Base-by-base conservation (phyloP, 2,888 invertebrate species). In the Paralinhomoeus sp. region DNA sequence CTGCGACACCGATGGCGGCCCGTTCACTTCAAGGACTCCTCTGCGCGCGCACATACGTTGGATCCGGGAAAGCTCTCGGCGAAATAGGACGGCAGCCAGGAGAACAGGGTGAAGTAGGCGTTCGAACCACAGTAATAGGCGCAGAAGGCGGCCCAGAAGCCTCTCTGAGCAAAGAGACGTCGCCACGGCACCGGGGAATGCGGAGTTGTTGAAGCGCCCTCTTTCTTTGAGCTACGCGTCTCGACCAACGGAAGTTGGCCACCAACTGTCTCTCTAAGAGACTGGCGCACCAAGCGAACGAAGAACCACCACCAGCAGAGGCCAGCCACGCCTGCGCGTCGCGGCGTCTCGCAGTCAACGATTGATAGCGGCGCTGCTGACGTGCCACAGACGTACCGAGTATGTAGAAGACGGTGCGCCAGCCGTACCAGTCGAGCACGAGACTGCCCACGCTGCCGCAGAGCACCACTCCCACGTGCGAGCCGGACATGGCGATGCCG, bases 41-140 rank as follows among this genome's bases (percentile, higher is more conserved):
- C n/a, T n/a, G n/a, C n/a, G n/a, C n/a, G n/a, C n/a, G n/a, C n/a
- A n/a, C n/a, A n/a, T n/a, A 51, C 54, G 61, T 73, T 74, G 33
- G 73, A 74, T 50, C 72, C 69, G 1, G 75, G 75, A 55, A 72
- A 77, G 23, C 71, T 74, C 54, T 77, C 77, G 55, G 75, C 73
- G 57, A 77, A 77, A 60, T 75, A 77, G 37, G 75, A 75, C 34
- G 77, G 77, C 57, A 77, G 64, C 77, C 77, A 77, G 13, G 75
- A 75, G 37, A 77, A 64, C 47, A 77, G 62, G 40, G 76, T 74
- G 61, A 75, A 76, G 60, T 75, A 77, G 51, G 75, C 74, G 61
- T 76, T 75, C 61, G 75, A 76, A 60, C 76, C 74, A 57, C 75
- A 74, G 50, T 76, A 75, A 58, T 77, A 76, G 39, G 75, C 75